Evolutionary conservation across 2,888 invertebrate species (phyloP).

Genomic region (Drosophila histrio): DNA sequence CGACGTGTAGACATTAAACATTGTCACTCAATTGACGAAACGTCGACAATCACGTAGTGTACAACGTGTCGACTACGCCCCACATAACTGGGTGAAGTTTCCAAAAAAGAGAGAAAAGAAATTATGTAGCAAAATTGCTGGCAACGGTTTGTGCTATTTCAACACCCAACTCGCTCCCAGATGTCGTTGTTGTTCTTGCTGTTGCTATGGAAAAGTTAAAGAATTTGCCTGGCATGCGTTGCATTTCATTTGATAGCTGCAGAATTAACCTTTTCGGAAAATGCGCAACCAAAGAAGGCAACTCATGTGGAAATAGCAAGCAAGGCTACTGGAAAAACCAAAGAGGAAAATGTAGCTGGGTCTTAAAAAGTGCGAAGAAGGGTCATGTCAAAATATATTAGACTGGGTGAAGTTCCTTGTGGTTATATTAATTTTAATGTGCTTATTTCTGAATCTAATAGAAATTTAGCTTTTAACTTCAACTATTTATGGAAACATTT

Average conservation of each 20-base stretch:
- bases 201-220: slow-evolving; percentile 37
- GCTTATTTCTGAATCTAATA: neutral
- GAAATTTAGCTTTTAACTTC: slow-evolving; percentile 3
- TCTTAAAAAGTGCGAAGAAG: slow-evolving; percentile 7
- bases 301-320: slow-evolving; percentile 53
- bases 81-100: no score
- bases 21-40: no score
- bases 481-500: slow-evolving; percentile 12
- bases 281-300: slow-evolving; percentile 52
- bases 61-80: no score
- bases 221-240: slow-evolving; percentile 45
- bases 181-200: slow-evolving; percentile 5
- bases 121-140: slow-evolving; percentile 1
- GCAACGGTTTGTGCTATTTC: slow-evolving; percentile 2
- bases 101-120: neutral
- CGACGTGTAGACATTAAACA: no score
- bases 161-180: slow-evolving; percentile 11
- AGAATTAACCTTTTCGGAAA: slow-evolving; percentile 71
- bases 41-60: no score
- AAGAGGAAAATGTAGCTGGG: neutral
- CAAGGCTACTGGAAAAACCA: slow-evolving; percentile 10
- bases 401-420: neutral
- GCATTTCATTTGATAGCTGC: slow-evolving; percentile 63
- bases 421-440: neutral
- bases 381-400: slow-evolving; percentile 8